A percentile compares a stretch with the other conserved stretches of the same genome.
phyloP scores from a whole-genome alignment of 2,113 vertebrate genomes.

The Apteryx mantelli region DNA sequence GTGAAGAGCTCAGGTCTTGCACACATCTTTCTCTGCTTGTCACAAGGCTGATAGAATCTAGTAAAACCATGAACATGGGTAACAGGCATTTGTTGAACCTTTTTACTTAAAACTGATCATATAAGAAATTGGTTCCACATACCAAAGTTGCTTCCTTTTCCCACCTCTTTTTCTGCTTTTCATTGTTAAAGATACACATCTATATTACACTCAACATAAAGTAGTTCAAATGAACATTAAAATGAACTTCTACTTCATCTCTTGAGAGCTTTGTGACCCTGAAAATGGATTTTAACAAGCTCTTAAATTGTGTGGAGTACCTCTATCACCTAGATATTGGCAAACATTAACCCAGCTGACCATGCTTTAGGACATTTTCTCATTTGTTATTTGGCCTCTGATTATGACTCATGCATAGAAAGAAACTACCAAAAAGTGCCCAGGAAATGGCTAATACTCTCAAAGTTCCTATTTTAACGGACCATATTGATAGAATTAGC shows the following conservation, averaged over 20 bases:
- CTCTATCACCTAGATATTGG: background rate
- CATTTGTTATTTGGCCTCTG: constrained; percentile 6
- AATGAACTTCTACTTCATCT: background rate
- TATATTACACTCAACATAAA: background rate
- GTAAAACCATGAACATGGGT: background rate
- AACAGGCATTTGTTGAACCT: background rate
- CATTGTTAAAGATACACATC: background rate
- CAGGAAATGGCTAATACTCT: background rate
- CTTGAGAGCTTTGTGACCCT: background rate
- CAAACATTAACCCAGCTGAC: background rate
- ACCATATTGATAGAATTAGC: background rate
- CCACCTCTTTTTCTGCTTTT: background rate
- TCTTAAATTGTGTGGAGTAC: background rate
- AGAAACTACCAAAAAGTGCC: background rate
- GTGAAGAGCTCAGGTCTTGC: background rate
- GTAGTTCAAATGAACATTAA: background rate
- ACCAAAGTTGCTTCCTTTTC: background rate
- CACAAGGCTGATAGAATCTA: background rate
- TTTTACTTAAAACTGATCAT: background rate
- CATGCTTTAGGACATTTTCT: constrained; percentile 15
- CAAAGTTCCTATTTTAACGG: background rate
- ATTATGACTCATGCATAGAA: background rate
- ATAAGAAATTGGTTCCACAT: background rate
- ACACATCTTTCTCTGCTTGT: background rate
- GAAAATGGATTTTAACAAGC: background rate